Percentiles rank a stretch among this genome's conserved stretches.
Evolutionary conservation across 2,113 vertebrate genomes (phyloP).

Genomic region (Heloderma charlesbogerti): DNA sequence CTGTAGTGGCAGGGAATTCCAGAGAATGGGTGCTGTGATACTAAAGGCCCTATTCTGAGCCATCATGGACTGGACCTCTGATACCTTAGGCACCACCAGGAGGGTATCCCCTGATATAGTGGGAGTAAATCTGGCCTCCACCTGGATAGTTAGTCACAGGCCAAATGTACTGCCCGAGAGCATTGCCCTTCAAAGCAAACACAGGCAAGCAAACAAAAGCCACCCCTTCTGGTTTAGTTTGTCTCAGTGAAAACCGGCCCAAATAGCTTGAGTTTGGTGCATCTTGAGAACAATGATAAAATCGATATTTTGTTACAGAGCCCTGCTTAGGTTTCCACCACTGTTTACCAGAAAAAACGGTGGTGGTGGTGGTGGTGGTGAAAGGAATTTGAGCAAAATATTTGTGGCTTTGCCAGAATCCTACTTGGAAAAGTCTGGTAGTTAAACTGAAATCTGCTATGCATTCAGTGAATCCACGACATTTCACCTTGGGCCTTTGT

Average conservation of each 20-base stretch:
- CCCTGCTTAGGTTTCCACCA: not conserved
- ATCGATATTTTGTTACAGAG: not conserved
- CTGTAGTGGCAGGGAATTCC: too few species aligned
- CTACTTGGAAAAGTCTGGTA: not conserved
- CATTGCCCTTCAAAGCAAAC: not conserved
- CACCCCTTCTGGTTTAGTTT: not conserved
- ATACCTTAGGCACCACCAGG: too few species aligned
- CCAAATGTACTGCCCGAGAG: not conserved
- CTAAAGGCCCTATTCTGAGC: too few species aligned
- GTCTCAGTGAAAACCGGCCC: not conserved
- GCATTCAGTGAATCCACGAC: not conserved
- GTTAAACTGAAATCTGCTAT: not conserved
- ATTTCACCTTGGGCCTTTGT: too few species aligned
- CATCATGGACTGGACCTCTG: too few species aligned
- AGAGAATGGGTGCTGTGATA: too few species aligned
- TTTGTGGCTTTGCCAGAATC: not conserved
- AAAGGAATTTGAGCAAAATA: not conserved
- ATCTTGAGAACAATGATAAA: not conserved
- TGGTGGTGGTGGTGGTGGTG: not conserved
- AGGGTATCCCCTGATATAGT: too few species aligned
- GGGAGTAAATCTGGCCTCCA: not conserved
- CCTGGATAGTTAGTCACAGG: not conserved
- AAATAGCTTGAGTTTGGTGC: not conserved
- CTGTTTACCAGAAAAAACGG: not conserved
- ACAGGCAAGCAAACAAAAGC: not conserved